Base-by-base conservation (phyloP, 2,888 invertebrate species). In the Abrostola triplasia region DNA sequence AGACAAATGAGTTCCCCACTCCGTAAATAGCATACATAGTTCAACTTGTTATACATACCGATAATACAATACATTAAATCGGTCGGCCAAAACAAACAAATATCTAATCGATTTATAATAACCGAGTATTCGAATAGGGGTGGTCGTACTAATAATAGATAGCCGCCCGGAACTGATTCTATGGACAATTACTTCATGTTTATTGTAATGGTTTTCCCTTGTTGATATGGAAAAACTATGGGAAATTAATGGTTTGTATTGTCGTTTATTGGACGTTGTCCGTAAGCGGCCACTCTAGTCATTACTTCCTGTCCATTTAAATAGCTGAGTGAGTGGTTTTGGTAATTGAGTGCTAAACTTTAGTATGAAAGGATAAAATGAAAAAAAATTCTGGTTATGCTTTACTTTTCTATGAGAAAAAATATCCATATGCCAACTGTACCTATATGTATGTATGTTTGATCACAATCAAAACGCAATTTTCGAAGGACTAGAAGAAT, bases 31-130 rank as follows among this genome's bases (percentile, higher is more conserved):
- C n/a, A 42, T n/a, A 59, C 42, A 36, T n/a, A n/a, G n/a, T n/a
- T 2, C 42, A 53, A 12, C 49, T 41, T 56, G 44, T 24, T 9
- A 9, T 48, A 24, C 36, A 44, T 47, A 37, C 24, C 41, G 10
- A 12, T 35, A 0, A 41, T 65, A 48, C 60, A 61, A 59, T 12
- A n/a, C 9, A 9, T 47, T 8, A 5, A 67, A 1, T 10, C 9
- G 38, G 10, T 58, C 40, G 47, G 2, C 36, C 13, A 68, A 70
- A 73, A 71, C 72, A 77, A 79, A 80, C 73, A 67, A 70, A 76
- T 56, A 67, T 54, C 59, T 76, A 74, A 80, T 79, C 79, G 77
- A 76, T 77, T 79, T 79, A 74, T 80, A 80, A 80, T 80, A 77
- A 79, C 69, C 50, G 55, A 48, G 64, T n/a, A 63, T 67, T 71